These are phyloP conservation scores for Brotula barbata DNA, from an alignment of 2,797 vertebrate species.

Conservation along the genomic window DNA sequence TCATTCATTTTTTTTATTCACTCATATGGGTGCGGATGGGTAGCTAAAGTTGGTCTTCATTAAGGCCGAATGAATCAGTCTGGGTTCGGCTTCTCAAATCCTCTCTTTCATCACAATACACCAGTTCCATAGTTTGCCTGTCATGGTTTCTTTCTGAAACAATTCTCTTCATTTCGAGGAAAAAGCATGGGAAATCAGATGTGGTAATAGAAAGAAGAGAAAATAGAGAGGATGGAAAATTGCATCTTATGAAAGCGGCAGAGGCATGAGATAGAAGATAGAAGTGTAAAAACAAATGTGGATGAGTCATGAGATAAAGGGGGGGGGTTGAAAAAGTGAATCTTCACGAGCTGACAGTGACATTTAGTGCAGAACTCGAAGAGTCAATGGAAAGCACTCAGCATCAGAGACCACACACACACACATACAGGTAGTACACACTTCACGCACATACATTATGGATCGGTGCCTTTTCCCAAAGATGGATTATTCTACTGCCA, in stretches of 20 bases:
- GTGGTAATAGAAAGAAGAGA: neutral
- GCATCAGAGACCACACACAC: slow-evolving; percentile 16
- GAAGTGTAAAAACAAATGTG: slow-evolving; percentile 17
- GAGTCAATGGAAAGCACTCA: slow-evolving; percentile 37
- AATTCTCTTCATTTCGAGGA: neutral
- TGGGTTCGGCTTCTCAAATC: no score
- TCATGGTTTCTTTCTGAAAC: neutral
- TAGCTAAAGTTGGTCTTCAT: neutral
- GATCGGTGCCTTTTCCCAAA: slow-evolving; percentile 45
- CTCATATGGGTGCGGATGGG: neutral
- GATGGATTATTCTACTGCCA: slow-evolving; percentile 51
- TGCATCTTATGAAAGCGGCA: neutral
- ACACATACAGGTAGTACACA: slow-evolving; percentile 26
- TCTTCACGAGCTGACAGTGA: slow-evolving; percentile 44
- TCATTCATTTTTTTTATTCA: no score
- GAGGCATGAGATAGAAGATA: slow-evolving; percentile 4
- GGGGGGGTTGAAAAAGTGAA: slow-evolving; percentile 12
- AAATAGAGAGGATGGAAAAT: neutral
- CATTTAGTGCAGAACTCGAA: slow-evolving; percentile 45
- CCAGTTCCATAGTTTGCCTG: no score
- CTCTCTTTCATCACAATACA: no score
- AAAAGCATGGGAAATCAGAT: neutral
- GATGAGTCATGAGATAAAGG: slow-evolving; percentile 1
- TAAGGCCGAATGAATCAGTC: no score
- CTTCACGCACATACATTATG: slow-evolving; percentile 50